Conservation (phyloP, 2,797 vertebrate genomes). For the Crocodylus rhombifer region DNA sequence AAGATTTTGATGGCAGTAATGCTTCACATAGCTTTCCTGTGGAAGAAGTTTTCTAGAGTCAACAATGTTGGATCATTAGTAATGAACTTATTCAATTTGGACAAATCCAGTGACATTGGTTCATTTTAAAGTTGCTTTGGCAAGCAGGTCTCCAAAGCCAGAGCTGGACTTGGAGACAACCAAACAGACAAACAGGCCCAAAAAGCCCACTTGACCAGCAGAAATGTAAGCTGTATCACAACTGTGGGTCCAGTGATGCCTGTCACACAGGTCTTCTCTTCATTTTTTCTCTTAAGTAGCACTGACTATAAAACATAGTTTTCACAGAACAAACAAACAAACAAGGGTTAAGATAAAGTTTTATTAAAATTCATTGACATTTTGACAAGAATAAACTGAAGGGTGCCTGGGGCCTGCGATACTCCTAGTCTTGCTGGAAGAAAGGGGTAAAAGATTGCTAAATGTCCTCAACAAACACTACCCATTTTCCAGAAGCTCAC, state of each 20-base stretch:
- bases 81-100: background rate
- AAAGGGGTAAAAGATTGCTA: background rate
- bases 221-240: no score
- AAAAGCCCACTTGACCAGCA: no score
- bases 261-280: background rate
- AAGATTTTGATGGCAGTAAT: background rate
- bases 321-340: background rate
- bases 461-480: background rate
- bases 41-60: background rate
- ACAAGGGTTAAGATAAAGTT: no score
- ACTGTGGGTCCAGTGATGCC: background rate
- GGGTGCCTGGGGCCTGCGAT: background rate
- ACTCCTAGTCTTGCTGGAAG: background rate
- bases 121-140: background rate
- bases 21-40: background rate
- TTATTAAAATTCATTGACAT: no score
- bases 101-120: background rate
- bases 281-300: background rate
- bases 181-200: no score
- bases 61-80: background rate
- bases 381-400: background rate
- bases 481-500: background rate
- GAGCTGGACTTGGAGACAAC: background rate
- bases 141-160: background rate
- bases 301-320: background rate